phyloP scores from a whole-genome alignment of 2,113 vertebrate species.

The Rhinolophus ferrumequinum region DNA sequence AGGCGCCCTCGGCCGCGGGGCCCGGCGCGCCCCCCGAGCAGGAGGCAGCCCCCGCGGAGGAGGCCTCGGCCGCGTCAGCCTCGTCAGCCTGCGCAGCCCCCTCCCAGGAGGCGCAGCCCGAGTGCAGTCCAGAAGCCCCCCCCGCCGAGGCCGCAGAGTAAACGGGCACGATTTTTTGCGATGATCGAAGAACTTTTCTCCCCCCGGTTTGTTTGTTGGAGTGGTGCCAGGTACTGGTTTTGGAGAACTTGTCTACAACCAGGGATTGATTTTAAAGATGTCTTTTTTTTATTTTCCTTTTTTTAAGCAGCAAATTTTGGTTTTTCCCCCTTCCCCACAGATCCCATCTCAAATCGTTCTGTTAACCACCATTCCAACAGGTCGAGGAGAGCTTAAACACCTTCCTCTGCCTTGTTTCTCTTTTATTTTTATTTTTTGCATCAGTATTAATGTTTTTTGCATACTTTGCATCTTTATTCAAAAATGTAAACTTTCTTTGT shows the following conservation, averaged over 20 bases:
- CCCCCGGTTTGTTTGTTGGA: slow-evolving; percentile 93
- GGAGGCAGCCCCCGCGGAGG: slow-evolving; percentile 88
- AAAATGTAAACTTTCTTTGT: slow-evolving; percentile 91
- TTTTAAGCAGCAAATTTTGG: slow-evolving; percentile 69
- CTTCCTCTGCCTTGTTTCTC: slow-evolving; percentile 86
- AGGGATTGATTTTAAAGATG: slow-evolving; percentile 96
- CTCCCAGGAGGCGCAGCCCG: slow-evolving; percentile 87
- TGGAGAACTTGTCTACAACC: slow-evolving; percentile 96
- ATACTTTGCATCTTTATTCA: slow-evolving; percentile 90
- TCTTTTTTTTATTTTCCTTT: slow-evolving; percentile 81
- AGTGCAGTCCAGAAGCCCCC: slow-evolving; percentile 89
- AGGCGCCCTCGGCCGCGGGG: slow-evolving; percentile 77
- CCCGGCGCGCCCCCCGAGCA: slow-evolving; percentile 79
- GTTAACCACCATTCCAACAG: slow-evolving; percentile 91
- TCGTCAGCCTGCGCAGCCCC: slow-evolving; percentile 75
- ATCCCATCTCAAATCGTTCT: slow-evolving; percentile 91
- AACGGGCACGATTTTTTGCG: slow-evolving; percentile 76
- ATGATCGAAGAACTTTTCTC: slow-evolving; percentile 90
- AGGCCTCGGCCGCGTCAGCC: slow-evolving; percentile 85
- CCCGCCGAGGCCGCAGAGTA: slow-evolving; percentile 89
- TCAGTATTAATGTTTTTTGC: slow-evolving; percentile 95
- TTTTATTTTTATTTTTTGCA: slow-evolving; percentile 85
- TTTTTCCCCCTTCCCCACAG: slow-evolving; percentile 83
- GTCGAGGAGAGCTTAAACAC: slow-evolving; percentile 87
- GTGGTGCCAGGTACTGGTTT: slow-evolving; percentile 93